Conservation (phyloP, 30 jellyfish, hydroid and myxozoan genomes). For the Aurelia sp. region DNA sequence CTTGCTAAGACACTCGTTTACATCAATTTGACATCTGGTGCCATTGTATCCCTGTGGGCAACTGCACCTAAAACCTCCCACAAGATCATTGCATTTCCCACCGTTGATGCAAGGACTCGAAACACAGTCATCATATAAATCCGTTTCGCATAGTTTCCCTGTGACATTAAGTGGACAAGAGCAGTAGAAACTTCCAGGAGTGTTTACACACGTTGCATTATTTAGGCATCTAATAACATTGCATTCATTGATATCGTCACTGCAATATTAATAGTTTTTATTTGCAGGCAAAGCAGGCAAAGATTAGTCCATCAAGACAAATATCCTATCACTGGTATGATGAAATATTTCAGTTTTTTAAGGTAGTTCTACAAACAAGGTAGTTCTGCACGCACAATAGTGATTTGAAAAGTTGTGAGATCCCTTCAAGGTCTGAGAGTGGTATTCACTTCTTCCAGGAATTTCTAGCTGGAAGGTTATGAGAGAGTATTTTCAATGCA, state of each 20-base stretch:
- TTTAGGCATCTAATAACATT: conserved; percentile 12
- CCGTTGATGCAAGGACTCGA: conserved; percentile 68
- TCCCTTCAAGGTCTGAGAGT: too few relatives aligned
- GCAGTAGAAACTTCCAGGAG: conserved; percentile 76
- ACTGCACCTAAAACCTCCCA: conserved; percentile 56
- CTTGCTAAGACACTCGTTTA: conserved; percentile 71
- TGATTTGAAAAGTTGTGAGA: too few relatives aligned
- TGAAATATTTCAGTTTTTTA: neutral
- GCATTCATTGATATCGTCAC: conserved; percentile 83
- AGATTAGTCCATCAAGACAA: conserved; percentile 90
- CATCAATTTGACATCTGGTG: conserved; percentile 53
- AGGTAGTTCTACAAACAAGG: too few relatives aligned
- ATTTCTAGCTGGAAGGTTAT: too few relatives aligned
- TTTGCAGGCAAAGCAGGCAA: conserved; percentile 77
- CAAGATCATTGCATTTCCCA: conserved; percentile 66
- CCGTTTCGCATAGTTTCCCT: conserved; percentile 85
- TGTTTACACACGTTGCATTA: conserved; percentile 67
- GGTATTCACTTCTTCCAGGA: too few relatives aligned
- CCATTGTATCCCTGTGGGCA: conserved; percentile 76
- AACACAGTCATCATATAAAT: conserved; percentile 65
- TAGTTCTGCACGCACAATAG: too few relatives aligned
- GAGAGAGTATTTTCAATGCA: too few relatives aligned
- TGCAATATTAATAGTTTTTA: conserved; percentile 43
- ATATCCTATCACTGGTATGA: conserved; percentile 87
- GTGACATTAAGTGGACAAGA: conserved; percentile 76